These are phyloP conservation scores for Cremastinae sp. DNA, from an alignment of 2,888 invertebrate genomes.

Conservation along the genomic window DNA sequence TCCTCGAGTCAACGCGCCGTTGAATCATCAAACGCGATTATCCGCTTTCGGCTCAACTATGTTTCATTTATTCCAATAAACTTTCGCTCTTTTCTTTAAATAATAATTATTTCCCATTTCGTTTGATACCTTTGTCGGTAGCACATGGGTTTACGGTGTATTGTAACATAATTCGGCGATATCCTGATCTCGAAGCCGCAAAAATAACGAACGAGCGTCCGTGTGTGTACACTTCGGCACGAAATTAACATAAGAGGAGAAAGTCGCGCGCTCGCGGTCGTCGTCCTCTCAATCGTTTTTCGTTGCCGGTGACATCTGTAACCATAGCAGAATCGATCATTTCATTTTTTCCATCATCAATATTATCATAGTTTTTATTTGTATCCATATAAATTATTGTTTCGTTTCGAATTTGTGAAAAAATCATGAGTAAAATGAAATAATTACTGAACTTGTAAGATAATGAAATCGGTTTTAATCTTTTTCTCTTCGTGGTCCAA, in stretches of 20 bases:
- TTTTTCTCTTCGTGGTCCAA: no score
- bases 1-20: conserved; percentile 19
- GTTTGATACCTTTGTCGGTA: not conserved
- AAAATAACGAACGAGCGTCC: conserved; percentile 9
- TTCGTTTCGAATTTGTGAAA: no score
- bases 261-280: conserved; percentile 68
- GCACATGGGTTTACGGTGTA: not conserved
- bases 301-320: conserved; percentile 60
- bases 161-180: conserved; percentile 6
- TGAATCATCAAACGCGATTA: conserved; percentile 17
- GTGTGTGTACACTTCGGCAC: conserved; percentile 62
- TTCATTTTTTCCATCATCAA: conserved; percentile 20
- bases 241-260: conserved; percentile 78
- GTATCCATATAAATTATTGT: no score
- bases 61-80: not conserved
- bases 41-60: conserved; percentile 6
- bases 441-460: no score
- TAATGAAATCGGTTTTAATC: no score
- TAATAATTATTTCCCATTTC: no score
- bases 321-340: conserved; percentile 21
- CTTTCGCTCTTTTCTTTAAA: no score
- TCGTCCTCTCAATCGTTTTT: conserved; percentile 49
- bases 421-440: no score
- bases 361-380: conserved; percentile 13
- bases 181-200: conserved; percentile 8